phyloP scores from a whole-genome alignment of 2,888 invertebrate genomes.

The Eupsilia transversa region DNA sequence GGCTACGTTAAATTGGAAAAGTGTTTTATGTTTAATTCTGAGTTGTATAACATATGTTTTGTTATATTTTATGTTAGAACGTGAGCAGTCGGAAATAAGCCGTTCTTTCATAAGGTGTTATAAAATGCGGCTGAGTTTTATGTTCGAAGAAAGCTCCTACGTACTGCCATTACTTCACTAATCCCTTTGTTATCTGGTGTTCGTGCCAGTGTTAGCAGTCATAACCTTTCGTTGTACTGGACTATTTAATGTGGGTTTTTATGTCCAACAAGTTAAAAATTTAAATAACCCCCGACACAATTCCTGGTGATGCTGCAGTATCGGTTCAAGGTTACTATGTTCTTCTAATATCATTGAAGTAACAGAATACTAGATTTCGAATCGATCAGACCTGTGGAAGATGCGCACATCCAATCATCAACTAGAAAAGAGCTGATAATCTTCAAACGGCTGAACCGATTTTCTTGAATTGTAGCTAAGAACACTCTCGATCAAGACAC shows the following conservation, averaged over 20 bases:
- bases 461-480: no score
- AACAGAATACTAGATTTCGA: no score
- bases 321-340: no score
- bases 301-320: no score
- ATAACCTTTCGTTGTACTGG: neutral
- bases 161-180: slow-evolving; percentile 1
- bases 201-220: neutral
- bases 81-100: slow-evolving; percentile 5
- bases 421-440: no score
- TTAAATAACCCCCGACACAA: no score
- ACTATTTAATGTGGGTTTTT: neutral
- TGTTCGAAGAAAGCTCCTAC: slow-evolving; percentile 1
- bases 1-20: slow-evolving; percentile 30
- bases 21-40: slow-evolving; percentile 24
- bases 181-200: slow-evolving; percentile 1
- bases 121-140: slow-evolving; percentile 21
- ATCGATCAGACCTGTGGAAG: no score
- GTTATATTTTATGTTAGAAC: neutral
- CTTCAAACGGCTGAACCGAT: no score
- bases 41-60: slow-evolving; percentile 11
- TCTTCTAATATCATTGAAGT: no score
- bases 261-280: no score
- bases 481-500: no score
- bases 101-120: slow-evolving; percentile 1
- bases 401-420: no score